Evolutionary conservation across 2,113 vertebrate species (phyloP), one percentile per base, ranked within the genome.

Genomic region (Craseonycteris thonglongyai): DNA sequence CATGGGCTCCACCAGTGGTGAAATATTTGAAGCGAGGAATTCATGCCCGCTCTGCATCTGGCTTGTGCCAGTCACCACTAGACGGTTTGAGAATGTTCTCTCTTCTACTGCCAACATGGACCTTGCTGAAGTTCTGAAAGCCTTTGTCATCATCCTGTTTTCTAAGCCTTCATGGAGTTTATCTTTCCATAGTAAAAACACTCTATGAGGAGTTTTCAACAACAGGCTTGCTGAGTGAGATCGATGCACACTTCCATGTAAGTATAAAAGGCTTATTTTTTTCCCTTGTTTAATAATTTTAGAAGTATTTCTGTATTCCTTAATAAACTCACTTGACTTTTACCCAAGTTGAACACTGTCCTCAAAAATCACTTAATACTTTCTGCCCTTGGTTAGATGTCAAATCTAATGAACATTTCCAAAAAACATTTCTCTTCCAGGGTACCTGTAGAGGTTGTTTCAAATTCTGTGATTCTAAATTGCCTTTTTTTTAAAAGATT

Each of bases 341-440:
- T 86, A 47, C 47, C 33, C n/a, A 89, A 61, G 35, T 94, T 42
- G 91, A 75, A 95, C 33, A 19, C 47, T 68, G 56, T 24, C 93
- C 92, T 94, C 83, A 59, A 90, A 91, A 94, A 58, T 51, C 79
- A 66, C 80, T 83, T 76, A 58, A 49, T 45, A 65, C 33, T 28
- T 56, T 90, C 88, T 86, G 66, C 61, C 58, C 12, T 42, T 61
- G 45, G 74, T 47, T 76, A 81, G 49, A 88, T 54, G 61, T 97
- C 96, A 97, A 75, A 71, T 81, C 56, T 21, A 33, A 91, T 63
- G 65, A 83, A 84, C 66, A 14, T 69, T 76, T 95, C 91, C 91
- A 80, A 94, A 94, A 96, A 93, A 59, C 40, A 26, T 91, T 93
- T 95, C 86, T 96, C 75, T 94, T 93, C 71, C 38, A 78, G 26